These are phyloP conservation scores for Motacilla alba DNA, from an alignment of 2,113 vertebrate species.

Conservation along the genomic window DNA sequence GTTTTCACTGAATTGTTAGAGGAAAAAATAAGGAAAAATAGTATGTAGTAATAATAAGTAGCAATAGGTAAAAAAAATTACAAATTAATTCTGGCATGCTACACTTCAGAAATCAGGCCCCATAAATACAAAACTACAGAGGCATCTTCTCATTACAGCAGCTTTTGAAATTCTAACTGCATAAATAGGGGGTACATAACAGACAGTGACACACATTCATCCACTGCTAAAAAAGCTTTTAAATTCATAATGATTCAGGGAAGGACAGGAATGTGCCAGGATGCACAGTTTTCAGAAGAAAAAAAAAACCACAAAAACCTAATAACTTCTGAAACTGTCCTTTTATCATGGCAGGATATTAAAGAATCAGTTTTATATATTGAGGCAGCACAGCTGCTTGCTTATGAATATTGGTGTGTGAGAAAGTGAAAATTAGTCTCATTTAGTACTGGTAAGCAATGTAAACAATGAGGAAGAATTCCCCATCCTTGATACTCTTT, in stretches of 20 bases:
- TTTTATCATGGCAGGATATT: background rate
- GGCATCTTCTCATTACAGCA: background rate
- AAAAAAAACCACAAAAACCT: background rate
- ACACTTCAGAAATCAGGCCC: background rate
- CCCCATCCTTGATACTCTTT: background rate
- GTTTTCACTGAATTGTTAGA: background rate
- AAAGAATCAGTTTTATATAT: background rate
- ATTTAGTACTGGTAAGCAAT: background rate
- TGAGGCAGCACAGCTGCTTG: background rate
- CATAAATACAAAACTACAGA: background rate
- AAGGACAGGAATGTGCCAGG: background rate
- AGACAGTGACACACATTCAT: background rate
- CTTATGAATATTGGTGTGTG: background rate
- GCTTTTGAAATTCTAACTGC: background rate
- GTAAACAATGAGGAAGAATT: background rate
- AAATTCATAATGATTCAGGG: background rate
- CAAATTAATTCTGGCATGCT: background rate
- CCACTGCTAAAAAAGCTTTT: background rate
- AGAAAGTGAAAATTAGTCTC: background rate
- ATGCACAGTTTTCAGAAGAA: background rate
- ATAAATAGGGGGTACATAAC: background rate
- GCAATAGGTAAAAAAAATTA: background rate
- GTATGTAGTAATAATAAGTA: background rate
- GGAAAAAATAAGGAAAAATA: background rate
- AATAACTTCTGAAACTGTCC: background rate